Base-by-base conservation (phyloP, 1,140 invertebrate species). In the Ostrea edulis region DNA sequence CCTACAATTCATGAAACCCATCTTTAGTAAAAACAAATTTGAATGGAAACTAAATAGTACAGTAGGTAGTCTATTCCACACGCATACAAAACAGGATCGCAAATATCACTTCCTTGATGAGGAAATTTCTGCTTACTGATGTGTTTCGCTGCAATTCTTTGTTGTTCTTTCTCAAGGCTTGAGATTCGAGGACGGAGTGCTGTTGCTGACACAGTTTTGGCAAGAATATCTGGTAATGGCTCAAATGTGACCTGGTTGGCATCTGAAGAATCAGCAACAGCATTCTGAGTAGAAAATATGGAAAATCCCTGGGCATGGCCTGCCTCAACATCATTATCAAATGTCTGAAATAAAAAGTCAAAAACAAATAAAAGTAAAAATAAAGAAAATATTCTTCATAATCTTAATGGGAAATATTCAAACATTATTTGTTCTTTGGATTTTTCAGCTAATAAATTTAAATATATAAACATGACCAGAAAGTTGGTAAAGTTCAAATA, bases 181-280 rank as follows among this genome's bases (percentile, higher is more conserved):
- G 87, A 89, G 51, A 94, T 93, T n/a, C 91, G 82, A 84, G 93
- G 93, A 85, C 93, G 88, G 20, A 93, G 89, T 44, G 91, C 90
- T 29, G 91, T 88, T 8, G 89, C 89, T 35, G 89, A 55, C 17
- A 92, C 89, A 52, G 90, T 87, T 82, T 93, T 93, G 11, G 91
- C 89, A 14, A 92, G 53, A 55, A 94, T 93, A 83, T 94, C 93
- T 81, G 93, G 93, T 22, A 94, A 85, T 12, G 93, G 93, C 88
- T 94, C 93, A 84, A 94, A 93, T 14, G 90, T 92, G 3, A 94
- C 91, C 83, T 89, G 88, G 29, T 86, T 86, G 8, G 54, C 55
- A 62, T 89, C 89, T 14, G 81, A 22, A n/a, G 84, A 65, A 20
- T 82, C 77, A 55, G 54, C 86, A 65, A 25, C 51, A 14, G 58